Evolutionary conservation across 2,113 vertebrate genomes (phyloP), one percentile per base, ranked within the genome.

Genomic region (Hyperoodon ampullatus): DNA sequence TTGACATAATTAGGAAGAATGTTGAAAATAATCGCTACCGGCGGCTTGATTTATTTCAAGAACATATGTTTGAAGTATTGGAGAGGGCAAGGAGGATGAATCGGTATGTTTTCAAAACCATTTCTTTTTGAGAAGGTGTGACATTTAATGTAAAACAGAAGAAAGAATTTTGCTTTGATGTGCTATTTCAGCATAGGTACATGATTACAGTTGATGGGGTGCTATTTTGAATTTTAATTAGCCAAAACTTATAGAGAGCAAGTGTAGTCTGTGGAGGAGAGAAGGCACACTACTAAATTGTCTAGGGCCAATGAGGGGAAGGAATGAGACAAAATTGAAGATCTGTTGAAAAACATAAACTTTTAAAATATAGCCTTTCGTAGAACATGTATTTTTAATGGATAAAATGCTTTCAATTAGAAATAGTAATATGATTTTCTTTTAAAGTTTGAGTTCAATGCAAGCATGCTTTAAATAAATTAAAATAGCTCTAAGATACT

Each of bases 21-120:
- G 99, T 99, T 93, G 99, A 99, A 97, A 99, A 98, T 97, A 99
- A 99, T 63, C 99, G 99, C 55, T 99, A 99, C 66, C 99, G 99
- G 96, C 99, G 99, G 89, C 95, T 99, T 80, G 99, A 99, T 55
- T 99, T 99, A 85, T 99, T 99, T 98, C 99, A 99, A 98, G 99
- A 99, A 93, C 99, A 99, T 96, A 99, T 99, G 99, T 99, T 99
- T 98, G 99, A 99, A 98, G 99, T 99, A 78, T 97, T 99, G 95
- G 99, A 99, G 98, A 99, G 99, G 85, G 99, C 99, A 93, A 99
- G 99, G 81, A 98, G 99, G 61, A 98, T 99, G 98, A 99, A 99
- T 96, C 99, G 99, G 99, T 99, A 97, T 98, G 98, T 81, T 60
- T 97, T 96, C 80, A 92, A 95, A 97, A 68, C 55, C 12, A 0